Evolutionary conservation across 2,888 invertebrate species (phyloP).

Genomic region (Sthenelais limicola): DNA sequence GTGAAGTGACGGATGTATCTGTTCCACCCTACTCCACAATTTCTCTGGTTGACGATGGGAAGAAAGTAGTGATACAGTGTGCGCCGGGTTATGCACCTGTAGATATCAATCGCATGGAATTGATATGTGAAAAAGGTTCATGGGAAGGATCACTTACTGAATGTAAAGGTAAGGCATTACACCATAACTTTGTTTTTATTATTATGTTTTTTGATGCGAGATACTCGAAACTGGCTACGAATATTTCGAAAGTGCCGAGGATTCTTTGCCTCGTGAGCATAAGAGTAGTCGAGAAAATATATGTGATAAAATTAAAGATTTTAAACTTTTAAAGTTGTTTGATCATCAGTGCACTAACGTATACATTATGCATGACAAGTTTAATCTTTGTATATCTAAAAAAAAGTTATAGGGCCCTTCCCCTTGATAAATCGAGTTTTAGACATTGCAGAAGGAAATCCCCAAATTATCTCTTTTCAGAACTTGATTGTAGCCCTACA

Average conservation of each 20-base stretch:
- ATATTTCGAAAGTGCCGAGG: no score
- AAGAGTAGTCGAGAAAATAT: no score
- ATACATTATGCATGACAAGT: no score
- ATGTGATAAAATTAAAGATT: no score
- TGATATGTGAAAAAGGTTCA: neutral
- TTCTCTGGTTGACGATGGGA: neutral
- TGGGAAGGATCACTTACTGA: neutral
- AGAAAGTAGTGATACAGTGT: neutral
- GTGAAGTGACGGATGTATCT: neutral
- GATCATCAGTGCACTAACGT: no score
- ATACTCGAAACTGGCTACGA: no score
- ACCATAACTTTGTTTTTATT: neutral
- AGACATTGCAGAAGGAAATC: no score
- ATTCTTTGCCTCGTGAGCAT: no score
- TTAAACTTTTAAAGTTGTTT: no score
- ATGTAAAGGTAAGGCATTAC: neutral
- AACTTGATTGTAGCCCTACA: neutral
- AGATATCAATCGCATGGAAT: neutral
- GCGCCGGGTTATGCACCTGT: neutral
- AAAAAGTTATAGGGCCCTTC: no score
- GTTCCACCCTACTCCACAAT: neutral
- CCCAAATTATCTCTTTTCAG: neutral
- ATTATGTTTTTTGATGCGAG: neutral
- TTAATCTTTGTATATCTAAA: no score
- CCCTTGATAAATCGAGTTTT: no score